phyloP scores from a whole-genome alignment of 2,797 vertebrate species.

The Syndactyla subalaris region DNA sequence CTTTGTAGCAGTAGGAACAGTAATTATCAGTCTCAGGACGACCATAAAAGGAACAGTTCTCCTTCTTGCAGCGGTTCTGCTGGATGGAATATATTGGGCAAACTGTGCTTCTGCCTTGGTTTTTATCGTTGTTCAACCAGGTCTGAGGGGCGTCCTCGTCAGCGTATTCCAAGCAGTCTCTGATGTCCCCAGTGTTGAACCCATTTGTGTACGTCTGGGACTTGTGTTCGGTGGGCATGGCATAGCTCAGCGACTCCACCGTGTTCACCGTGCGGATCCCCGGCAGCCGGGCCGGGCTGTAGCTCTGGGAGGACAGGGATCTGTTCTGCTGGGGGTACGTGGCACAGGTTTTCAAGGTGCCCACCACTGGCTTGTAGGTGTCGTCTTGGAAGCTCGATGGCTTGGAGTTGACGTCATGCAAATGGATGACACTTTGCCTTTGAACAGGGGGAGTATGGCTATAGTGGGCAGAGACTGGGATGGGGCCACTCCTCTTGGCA shows the following conservation, averaged over 20 bases:
- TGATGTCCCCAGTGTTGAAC: slow-evolving; percentile 85
- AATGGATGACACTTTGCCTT: slow-evolving; percentile 95
- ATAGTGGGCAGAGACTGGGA: slow-evolving; percentile 89
- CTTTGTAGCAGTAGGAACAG: slow-evolving; percentile 98
- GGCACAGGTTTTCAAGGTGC: slow-evolving; percentile 93
- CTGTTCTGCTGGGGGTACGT: slow-evolving; percentile 98
- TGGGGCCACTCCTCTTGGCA: slow-evolving; percentile 82
- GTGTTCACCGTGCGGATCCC: slow-evolving; percentile 90
- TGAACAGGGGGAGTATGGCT: slow-evolving; percentile 95
- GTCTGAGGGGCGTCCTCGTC: slow-evolving; percentile 88
- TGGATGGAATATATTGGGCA: slow-evolving; percentile 89
- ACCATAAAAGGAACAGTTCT: slow-evolving; percentile 98
- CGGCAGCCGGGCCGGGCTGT: slow-evolving; percentile 91
- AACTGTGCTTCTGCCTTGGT: slow-evolving; percentile 85
- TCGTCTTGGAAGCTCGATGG: slow-evolving; percentile 91
- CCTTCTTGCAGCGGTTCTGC: slow-evolving; percentile 95
- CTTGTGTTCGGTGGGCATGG: slow-evolving; percentile 91
- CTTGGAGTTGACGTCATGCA: slow-evolving; percentile 90
- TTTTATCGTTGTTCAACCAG: slow-evolving; percentile 90
- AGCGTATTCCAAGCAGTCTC: slow-evolving; percentile 92
- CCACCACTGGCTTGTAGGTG: slow-evolving; percentile 87
- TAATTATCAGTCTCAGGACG: slow-evolving; percentile 95
- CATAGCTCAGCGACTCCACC: slow-evolving; percentile 86
- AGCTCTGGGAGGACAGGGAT: slow-evolving; percentile 95
- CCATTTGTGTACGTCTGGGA: slow-evolving; percentile 96